phyloP scores from a whole-genome alignment of 2,113 vertebrate genomes.

The Pollimyrus isidori region DNA sequence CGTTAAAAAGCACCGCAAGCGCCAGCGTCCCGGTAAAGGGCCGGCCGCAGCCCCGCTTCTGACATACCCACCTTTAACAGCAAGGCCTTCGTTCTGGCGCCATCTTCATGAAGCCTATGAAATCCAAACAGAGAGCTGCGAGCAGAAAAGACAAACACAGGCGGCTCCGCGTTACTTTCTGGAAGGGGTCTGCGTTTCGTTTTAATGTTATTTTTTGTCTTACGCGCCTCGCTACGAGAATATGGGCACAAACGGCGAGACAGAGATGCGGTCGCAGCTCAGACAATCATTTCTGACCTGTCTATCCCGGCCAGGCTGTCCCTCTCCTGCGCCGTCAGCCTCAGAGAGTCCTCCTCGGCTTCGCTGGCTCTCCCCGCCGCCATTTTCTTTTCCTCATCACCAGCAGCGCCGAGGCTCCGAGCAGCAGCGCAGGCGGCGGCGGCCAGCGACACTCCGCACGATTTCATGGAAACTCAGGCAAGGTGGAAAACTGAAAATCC shows the following conservation, averaged over 20 bases:
- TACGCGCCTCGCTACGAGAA: not conserved
- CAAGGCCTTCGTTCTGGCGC: slow-evolving; percentile 97
- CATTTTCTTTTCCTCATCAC: slow-evolving; percentile 99
- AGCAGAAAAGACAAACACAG: slow-evolving; percentile 63
- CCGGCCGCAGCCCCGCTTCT: slow-evolving; percentile 24
- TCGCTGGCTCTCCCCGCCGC: slow-evolving; percentile 93
- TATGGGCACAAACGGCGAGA: not conserved
- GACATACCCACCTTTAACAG: slow-evolving; percentile 76
- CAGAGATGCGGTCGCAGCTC: not conserved
- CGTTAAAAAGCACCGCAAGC: slow-evolving; percentile 21
- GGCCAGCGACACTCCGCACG: slow-evolving; percentile 89
- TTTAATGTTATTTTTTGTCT: slow-evolving; percentile 23
- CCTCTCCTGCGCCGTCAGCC: slow-evolving; percentile 82
- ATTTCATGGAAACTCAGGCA: slow-evolving; percentile 78
- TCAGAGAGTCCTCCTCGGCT: slow-evolving; percentile 91
- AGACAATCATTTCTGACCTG: slow-evolving; percentile 64
- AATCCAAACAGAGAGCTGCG: slow-evolving; percentile 90
- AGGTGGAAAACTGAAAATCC: slow-evolving; percentile 46
- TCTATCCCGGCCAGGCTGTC: slow-evolving; percentile 73
- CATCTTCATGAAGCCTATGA: slow-evolving; percentile 97
- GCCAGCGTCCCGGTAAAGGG: slow-evolving; percentile 25
- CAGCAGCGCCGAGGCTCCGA: slow-evolving; percentile 70
- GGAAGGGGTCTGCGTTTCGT: not conserved
- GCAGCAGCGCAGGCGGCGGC: slow-evolving; percentile 57
- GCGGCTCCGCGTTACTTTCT: slow-evolving; percentile 60